Conservation (phyloP, 2,113 vertebrate genomes). For the Ellobius talpinus region DNA sequence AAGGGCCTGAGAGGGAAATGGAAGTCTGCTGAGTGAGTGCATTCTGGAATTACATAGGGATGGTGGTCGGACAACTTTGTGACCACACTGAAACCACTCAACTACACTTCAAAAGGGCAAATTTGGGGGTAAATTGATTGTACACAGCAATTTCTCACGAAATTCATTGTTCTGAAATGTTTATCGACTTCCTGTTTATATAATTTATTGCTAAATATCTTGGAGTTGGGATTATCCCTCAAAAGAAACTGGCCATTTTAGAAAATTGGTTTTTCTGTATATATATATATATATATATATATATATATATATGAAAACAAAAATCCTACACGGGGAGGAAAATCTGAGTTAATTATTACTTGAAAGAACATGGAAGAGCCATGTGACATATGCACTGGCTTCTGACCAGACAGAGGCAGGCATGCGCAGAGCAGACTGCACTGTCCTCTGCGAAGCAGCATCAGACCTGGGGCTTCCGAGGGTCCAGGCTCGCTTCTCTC, state of each 20-base stretch:
- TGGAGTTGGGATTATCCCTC: not conserved
- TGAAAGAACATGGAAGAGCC: not conserved
- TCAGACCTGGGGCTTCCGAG: not conserved
- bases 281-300: not conserved
- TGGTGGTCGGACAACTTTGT: not conserved
- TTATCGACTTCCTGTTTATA: not conserved
- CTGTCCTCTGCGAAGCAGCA: not conserved
- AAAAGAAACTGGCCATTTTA: conserved; percentile 40
- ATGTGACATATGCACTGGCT: not conserved
- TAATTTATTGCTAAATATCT: not conserved
- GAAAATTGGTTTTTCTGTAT: not conserved
- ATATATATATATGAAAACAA: not conserved
- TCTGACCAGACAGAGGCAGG: not conserved
- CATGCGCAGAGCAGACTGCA: not conserved
- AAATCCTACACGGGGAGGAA: not conserved
- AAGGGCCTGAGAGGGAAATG: not conserved
- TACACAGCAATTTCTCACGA: conserved; percentile 9
- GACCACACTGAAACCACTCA: conserved; percentile 19
- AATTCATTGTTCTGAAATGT: not conserved
- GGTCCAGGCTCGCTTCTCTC: not conserved
- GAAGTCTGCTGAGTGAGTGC: not conserved
- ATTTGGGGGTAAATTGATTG: not conserved
- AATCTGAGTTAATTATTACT: conserved; percentile 37
- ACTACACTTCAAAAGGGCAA: not conserved
- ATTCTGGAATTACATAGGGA: not conserved